A percentile compares a stretch with the other conserved stretches of the same genome.
phyloP scores from a whole-genome alignment of 1,140 invertebrate genomes.

The Thalassaphorura encarpata region DNA sequence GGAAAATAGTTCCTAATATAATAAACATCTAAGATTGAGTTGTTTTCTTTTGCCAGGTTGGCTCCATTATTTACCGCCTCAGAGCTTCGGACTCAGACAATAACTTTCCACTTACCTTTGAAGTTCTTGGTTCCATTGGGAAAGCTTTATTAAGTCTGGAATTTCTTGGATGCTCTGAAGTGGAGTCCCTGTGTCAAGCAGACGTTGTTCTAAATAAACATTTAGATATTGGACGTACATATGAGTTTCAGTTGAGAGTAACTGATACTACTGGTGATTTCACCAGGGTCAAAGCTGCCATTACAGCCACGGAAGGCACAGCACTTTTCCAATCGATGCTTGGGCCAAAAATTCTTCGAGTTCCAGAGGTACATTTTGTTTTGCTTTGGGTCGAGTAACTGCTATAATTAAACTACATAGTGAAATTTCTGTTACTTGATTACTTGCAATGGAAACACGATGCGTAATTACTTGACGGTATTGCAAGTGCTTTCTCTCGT shows the following conservation, averaged over 20 bases:
- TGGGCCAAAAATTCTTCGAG: constrained; percentile 26
- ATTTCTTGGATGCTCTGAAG: constrained; percentile 21
- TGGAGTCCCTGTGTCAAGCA: constrained; percentile 40
- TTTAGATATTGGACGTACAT: constrained; percentile 61
- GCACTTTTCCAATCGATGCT: constrained; percentile 67
- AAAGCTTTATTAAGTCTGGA: constrained; percentile 24
- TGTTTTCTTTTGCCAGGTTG: constrained; percentile 40
- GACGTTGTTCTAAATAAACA: constrained; percentile 64
- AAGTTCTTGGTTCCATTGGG: constrained; percentile 48
- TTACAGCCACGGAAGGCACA: constrained; percentile 68
- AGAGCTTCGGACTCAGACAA: constrained; percentile 75
- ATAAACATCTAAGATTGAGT: neutral
- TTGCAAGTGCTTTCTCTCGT: no score
- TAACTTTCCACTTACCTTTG: constrained; percentile 72
- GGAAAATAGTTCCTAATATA: neutral
- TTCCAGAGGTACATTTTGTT: constrained; percentile 32
- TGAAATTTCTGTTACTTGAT: neutral
- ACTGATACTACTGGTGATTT: constrained; percentile 64
- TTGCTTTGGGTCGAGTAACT: neutral
- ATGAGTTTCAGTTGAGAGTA: constrained; percentile 62
- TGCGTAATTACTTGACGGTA: no score
- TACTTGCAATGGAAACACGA: no score
- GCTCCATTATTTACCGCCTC: constrained; percentile 71
- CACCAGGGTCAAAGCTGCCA: constrained; percentile 63
- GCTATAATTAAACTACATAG: neutral